Evolutionary conservation across 1,140 invertebrate species (phyloP).

Genomic region (Brachionus paranguensis): DNA sequence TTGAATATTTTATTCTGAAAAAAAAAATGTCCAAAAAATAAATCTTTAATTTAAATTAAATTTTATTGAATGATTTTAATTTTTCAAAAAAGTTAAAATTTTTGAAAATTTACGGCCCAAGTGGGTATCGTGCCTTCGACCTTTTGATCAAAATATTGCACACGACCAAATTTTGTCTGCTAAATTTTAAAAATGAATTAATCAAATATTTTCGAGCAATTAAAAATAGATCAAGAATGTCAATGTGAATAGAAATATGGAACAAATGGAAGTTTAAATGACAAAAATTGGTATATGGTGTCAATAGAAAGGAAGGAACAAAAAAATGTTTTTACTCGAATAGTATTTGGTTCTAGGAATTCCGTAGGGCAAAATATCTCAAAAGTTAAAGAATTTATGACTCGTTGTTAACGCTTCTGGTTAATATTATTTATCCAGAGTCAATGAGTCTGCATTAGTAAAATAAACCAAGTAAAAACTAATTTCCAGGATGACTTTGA

Average conservation of each 20-base stretch:
- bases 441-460: not conserved
- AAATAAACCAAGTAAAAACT: not conserved
- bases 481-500: not conserved
- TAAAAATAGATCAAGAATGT: slow-evolving; percentile 12
- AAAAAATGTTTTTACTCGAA: not conserved
- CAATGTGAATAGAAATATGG: not conserved
- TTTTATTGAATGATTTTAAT: no score
- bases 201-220: slow-evolving; percentile 16
- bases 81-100: no score
- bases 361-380: not conserved
- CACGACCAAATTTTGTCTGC: not conserved
- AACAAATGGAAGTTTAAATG: slow-evolving; percentile 21
- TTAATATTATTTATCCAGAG: not conserved
- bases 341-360: not conserved
- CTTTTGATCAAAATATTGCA: no score
- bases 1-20: no score
- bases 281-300: not conserved
- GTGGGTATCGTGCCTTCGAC: no score
- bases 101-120: no score
- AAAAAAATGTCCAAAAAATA: no score
- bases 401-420: not conserved
- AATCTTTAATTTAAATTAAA: no score
- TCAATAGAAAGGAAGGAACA: not conserved
- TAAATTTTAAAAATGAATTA: not conserved
- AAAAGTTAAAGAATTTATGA: not conserved